Conservation (phyloP, 1,140 invertebrate species). For the Drosophila ercepeae region DNA sequence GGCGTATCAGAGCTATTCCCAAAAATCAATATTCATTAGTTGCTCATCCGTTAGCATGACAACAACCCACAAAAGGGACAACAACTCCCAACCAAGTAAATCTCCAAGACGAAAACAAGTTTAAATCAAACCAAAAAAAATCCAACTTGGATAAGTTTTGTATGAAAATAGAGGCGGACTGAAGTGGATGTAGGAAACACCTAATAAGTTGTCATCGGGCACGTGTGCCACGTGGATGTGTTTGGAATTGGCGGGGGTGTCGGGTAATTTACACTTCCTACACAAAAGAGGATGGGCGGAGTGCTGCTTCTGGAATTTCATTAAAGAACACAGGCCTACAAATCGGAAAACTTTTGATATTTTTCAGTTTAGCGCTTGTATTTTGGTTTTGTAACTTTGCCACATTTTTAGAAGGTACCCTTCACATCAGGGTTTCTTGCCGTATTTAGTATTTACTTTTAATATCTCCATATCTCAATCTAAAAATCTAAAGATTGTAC, state of each 20-base stretch:
- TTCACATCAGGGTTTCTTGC: too few relatives aligned
- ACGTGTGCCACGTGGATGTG: constrained; percentile 56
- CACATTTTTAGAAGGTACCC: too few relatives aligned
- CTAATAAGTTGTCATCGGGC: constrained; percentile 56
- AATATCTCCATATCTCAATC: too few relatives aligned
- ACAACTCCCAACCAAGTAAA: constrained; percentile 7
- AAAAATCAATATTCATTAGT: constrained; percentile 15
- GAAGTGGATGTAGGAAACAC: constrained; percentile 24
- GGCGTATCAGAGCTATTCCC: neutral
- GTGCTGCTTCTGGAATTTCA: constrained; percentile 62
- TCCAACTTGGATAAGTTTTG: constrained; percentile 8
- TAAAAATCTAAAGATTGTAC: too few relatives aligned
- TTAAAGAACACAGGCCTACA: constrained; percentile 43
- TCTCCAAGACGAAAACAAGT: constrained; percentile 10
- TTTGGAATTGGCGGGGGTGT: constrained; percentile 39
- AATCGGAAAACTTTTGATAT: too few relatives aligned
- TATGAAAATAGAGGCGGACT: constrained; percentile 6
- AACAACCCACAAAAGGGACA: constrained; percentile 43
- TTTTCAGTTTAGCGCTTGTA: too few relatives aligned
- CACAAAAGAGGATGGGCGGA: constrained; percentile 1
- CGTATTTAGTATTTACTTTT: too few relatives aligned
- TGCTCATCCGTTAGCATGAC: constrained; percentile 26
- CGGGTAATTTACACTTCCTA: constrained; percentile 76
- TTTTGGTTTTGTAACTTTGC: too few relatives aligned
- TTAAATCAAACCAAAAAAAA: constrained; percentile 46